Percentiles rank a stretch among this genome's conserved stretches.
Conservation (phyloP, 1,140 invertebrate species). For the Pachyrhynchus sulphureomaculatus region DNA sequence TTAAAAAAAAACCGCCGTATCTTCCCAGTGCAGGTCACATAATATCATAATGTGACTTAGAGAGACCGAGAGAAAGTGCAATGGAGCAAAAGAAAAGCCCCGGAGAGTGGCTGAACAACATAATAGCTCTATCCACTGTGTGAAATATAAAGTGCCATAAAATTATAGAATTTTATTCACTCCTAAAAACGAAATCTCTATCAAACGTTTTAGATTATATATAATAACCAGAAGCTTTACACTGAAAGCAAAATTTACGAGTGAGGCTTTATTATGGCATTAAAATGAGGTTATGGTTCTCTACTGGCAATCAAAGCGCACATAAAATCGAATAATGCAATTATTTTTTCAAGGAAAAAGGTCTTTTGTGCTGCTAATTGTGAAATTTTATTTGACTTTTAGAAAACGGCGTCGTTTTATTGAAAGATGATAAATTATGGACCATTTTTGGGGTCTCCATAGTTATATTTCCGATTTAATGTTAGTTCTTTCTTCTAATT, state of each 20-base stretch:
- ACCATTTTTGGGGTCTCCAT: not conserved
- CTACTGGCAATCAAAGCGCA: conserved; percentile 28
- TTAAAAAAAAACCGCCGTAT: no score
- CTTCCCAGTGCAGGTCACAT: no score
- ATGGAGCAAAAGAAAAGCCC: conserved; percentile 24
- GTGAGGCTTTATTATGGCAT: conserved; percentile 36
- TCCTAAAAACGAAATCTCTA: conserved; percentile 43
- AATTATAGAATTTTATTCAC: conserved; percentile 49
- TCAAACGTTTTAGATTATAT: conserved; percentile 45
- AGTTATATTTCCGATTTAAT: no score
- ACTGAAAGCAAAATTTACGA: conserved; percentile 39
- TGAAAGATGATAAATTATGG: not conserved
- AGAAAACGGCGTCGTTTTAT: not conserved
- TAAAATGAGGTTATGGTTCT: conserved; percentile 36
- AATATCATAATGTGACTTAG: no score
- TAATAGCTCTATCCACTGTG: conserved; percentile 44
- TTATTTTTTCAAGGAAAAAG: conserved; percentile 27
- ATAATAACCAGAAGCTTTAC: conserved; percentile 42
- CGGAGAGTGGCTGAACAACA: conserved; percentile 41
- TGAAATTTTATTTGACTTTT: conserved; percentile 12
- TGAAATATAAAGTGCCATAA: conserved; percentile 49
- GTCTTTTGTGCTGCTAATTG: conserved; percentile 22
- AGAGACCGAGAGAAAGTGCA: not conserved
- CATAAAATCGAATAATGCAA: conserved; percentile 33
- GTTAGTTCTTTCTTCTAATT: no score